Evolutionary conservation across 2,888 invertebrate genomes (phyloP).

Genomic region (Seira ritae): DNA sequence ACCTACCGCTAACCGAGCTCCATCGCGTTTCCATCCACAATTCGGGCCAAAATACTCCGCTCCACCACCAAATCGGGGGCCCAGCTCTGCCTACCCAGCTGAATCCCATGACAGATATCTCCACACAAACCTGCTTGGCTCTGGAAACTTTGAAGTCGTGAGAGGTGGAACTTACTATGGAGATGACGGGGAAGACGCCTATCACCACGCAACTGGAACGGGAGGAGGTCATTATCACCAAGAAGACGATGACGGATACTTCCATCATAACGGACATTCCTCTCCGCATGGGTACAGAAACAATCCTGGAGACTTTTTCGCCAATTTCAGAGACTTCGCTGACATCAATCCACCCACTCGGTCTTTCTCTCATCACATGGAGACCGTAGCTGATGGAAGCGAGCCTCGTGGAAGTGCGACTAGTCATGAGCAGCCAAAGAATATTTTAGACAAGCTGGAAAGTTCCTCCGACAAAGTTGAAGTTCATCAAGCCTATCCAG

Average conservation of each 20-base stretch:
- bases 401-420: constrained; percentile 51
- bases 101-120: constrained; percentile 74
- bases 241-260: constrained; percentile 82
- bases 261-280: constrained; percentile 78
- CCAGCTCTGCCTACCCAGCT: constrained; percentile 67
- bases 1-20: constrained; percentile 70
- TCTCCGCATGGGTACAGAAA: constrained; percentile 82
- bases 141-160: constrained; percentile 91
- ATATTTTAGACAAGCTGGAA: constrained; percentile 70
- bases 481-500: constrained; percentile 48
- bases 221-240: constrained; percentile 89
- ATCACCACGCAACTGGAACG: constrained; percentile 75
- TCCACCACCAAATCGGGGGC: constrained; percentile 68
- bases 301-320: constrained; percentile 85
- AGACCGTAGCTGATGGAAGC: constrained; percentile 59
- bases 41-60: constrained; percentile 65
- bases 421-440: constrained; percentile 64
- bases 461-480: constrained; percentile 57
- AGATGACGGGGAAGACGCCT: constrained; percentile 81
- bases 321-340: constrained; percentile 92
- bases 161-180: constrained; percentile 87
- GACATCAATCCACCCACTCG: constrained; percentile 91
- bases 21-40: constrained; percentile 70
- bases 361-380: constrained; percentile 79
- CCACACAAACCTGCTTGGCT: constrained; percentile 83